phyloP scores from a whole-genome alignment of 2,113 vertebrate genomes.

The Zapus hudsonius region DNA sequence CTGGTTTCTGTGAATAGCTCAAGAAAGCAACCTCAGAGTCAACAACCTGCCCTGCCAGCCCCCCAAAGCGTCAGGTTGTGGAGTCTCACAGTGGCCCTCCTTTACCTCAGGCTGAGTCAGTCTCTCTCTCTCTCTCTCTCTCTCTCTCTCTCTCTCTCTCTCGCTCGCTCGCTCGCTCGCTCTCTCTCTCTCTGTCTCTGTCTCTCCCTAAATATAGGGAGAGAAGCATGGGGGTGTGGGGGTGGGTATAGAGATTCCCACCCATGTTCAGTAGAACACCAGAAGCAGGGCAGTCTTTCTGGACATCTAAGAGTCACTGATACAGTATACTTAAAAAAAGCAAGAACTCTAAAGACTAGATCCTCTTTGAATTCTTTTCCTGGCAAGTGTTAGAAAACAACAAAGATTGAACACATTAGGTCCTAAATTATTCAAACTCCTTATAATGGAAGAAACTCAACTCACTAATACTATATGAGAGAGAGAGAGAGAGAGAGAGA shows the following conservation, averaged over 20 bases:
- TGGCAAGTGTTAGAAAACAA: background rate
- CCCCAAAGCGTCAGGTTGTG: background rate
- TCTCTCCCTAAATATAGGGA: background rate
- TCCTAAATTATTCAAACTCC: background rate
- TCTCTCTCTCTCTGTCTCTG: accelerated
- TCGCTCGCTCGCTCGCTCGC: accelerated
- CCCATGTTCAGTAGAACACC: background rate
- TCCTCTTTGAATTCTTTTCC: background rate
- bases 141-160: too few species aligned
- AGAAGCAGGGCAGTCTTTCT: background rate
- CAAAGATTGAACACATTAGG: background rate
- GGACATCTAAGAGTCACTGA: background rate
- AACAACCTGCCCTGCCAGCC: background rate
- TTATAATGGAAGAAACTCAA: background rate
- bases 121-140: accelerated
- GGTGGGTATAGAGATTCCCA: background rate
- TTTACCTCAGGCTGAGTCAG: background rate
- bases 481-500: background rate
- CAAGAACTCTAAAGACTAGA: background rate
- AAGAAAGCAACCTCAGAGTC: background rate
- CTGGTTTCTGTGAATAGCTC: background rate
- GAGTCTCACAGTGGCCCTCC: background rate
- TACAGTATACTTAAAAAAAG: background rate
- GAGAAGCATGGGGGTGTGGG: background rate
- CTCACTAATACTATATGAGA: background rate